Percentiles rank a stretch among this genome's conserved stretches.
Evolutionary conservation across 2,797 vertebrate genomes (phyloP).

Genomic region (Sebastes melanostomus): DNA sequence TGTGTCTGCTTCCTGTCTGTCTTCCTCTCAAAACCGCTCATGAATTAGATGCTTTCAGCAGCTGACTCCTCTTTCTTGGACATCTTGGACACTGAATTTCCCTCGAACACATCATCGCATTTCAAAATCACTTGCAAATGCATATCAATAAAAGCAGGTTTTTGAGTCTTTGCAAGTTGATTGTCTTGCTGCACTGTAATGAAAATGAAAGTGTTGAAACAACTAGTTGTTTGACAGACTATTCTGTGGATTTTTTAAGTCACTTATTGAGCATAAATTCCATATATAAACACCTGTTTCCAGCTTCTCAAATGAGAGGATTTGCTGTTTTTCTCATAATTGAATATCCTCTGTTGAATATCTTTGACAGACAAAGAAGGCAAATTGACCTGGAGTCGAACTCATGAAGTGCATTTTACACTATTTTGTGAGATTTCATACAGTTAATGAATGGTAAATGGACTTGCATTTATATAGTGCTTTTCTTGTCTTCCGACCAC

Average conservation of each 20-base stretch:
- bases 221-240: neutral
- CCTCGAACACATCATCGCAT: neutral
- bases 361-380: neutral
- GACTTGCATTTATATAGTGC: no score
- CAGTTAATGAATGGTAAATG: neutral
- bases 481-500: no score
- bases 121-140: conserved; percentile 7
- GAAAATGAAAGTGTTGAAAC: neutral
- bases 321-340: neutral
- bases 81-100: neutral
- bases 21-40: conserved; percentile 27
- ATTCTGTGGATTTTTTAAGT: neutral
- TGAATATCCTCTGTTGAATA: neutral
- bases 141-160: neutral
- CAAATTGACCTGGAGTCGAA: neutral
- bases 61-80: conserved; percentile 9
- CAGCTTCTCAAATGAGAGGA: neutral
- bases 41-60: conserved; percentile 26
- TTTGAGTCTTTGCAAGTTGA: neutral
- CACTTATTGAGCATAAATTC: neutral
- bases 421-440: neutral
- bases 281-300: neutral
- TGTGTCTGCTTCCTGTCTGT: conserved; percentile 38
- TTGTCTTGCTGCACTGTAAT: neutral
- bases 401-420: neutral